Evolutionary conservation across 92 coral and sea anemone genomes (phyloP), one percentile per base, ranked within the genome.

Genomic region (Siderastrea radians): DNA sequence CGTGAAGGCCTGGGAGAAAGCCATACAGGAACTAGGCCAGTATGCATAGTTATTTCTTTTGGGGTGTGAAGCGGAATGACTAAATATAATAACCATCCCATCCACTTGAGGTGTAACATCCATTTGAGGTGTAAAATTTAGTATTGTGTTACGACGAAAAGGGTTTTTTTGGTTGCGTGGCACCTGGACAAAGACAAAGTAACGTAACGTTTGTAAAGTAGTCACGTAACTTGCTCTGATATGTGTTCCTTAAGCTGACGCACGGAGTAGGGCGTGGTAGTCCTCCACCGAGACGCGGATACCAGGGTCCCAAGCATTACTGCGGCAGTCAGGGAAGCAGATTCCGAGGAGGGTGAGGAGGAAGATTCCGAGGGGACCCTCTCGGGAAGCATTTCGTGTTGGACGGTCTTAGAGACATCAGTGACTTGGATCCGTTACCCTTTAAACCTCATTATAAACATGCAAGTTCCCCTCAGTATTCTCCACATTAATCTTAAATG

Each of bases 301-400:
- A 97, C 92, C 98, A 97, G 85, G 99, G 98, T 15, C 99, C 99
- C 14, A 92, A 98, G 62, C 98, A 95, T 83, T 97, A 95, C 91
- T 93, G 98, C 9, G 98, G 99, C 61, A 80, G 75, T 62, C 91
- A 79, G 67, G 92, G 95, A 14, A 94, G 98, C 50, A 96, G 98
- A 62, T 94, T 89, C 84, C 93, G 95, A 5, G 94, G 93, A 44
- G 93, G 94, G 10, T 89, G 88, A 54, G 87, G 89, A 46, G 90
- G 98, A 2, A 89, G 94, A 15, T 94, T 83, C 59, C 64, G 98
- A 44, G 96, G 98, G 50, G 90, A 94, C 26, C 68, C 86, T 80
- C 74, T 38, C 86, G 90, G 70, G 90, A 81, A 44, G 91, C 88
- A 16, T 88, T 81, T 62, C 80, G 80, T 5, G 87, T 80, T 49